phyloP scores from a whole-genome alignment of 2,888 invertebrate genomes.

The Macropis europaea region DNA sequence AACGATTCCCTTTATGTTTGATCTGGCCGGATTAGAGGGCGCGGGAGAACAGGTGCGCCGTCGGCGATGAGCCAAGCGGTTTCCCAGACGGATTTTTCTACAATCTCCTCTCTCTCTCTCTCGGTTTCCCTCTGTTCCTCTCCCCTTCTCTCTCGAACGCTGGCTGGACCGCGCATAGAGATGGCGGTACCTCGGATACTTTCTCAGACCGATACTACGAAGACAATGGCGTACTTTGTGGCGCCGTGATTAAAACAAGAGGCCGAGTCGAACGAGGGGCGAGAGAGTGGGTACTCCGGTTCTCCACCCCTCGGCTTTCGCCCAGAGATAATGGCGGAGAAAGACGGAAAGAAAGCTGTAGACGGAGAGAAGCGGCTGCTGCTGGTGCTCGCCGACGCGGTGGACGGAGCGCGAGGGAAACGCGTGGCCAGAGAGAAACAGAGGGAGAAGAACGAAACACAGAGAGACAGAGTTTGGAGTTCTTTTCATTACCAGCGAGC shows the following conservation, averaged over 20 bases:
- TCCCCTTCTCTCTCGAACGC: too few species aligned
- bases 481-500: constrained; percentile 72
- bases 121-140: too few species aligned
- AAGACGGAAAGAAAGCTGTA: constrained; percentile 21
- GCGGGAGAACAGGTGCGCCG: constrained; percentile 53
- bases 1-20: constrained; percentile 49
- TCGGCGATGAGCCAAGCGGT: constrained; percentile 53
- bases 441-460: constrained; percentile 46
- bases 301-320: constrained; percentile 30
- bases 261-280: constrained; percentile 52
- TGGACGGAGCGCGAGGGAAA: constrained; percentile 23
- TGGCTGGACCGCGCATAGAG: constrained; percentile 41
- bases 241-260: constrained; percentile 73
- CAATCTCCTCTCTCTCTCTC: constrained; percentile 55
- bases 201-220: constrained; percentile 72
- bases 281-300: constrained; percentile 50
- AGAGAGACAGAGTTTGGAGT: constrained; percentile 68
- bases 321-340: constrained; percentile 36
- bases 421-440: constrained; percentile 11
- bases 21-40: constrained; percentile 41
- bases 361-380: constrained; percentile 6
- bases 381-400: constrained; percentile 18
- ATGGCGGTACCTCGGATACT: constrained; percentile 56
- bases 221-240: constrained; percentile 75
- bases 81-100: constrained; percentile 63